phyloP scores from a whole-genome alignment of 2,888 invertebrate genomes.

The Elmis aenea region DNA sequence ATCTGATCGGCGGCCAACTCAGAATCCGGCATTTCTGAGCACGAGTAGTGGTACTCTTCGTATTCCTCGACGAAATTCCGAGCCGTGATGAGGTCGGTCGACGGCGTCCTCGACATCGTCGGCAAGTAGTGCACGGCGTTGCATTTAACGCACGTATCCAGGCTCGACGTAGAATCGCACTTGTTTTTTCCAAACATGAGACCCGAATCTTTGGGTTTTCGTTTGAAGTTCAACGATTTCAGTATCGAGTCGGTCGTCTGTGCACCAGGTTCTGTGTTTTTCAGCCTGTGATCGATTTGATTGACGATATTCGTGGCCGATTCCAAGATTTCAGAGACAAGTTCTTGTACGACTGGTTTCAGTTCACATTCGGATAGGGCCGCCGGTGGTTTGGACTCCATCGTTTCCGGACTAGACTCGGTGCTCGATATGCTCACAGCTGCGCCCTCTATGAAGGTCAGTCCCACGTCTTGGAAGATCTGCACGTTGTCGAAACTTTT shows the following conservation, averaged over 20 bases:
- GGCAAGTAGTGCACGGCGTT: constrained; percentile 36
- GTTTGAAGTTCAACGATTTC: constrained; percentile 7
- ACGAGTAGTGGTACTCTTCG: constrained; percentile 45
- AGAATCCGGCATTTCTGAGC: constrained; percentile 42
- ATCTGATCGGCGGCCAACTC: constrained; percentile 32
- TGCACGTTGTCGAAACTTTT: constrained; percentile 45
- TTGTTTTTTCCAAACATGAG: constrained; percentile 1
- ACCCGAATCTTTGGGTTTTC: constrained; percentile 3
- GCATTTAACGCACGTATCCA: constrained; percentile 25
- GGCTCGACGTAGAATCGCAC: constrained; percentile 4
- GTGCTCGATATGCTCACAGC: constrained; percentile 5
- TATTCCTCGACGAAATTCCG: constrained; percentile 45
- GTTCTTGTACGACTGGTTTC: constrained; percentile 30
- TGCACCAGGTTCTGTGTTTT: constrained; percentile 3
- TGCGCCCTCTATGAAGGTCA: constrained; percentile 14
- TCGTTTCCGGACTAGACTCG: constrained; percentile 8
- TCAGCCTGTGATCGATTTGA: constrained; percentile 17
- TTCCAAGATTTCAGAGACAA: constrained; percentile 22
- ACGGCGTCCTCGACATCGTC: constrained; percentile 36
- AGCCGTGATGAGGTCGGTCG: constrained; percentile 37
- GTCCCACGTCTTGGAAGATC: constrained; percentile 35
- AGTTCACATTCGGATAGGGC: constrained; percentile 14
- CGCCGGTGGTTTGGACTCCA: constrained; percentile 10
- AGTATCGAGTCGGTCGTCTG: neutral
- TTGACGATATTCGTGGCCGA: constrained; percentile 19